Percentiles rank a stretch among this genome's conserved stretches.
These are phyloP conservation scores for Papilio protenor DNA, from an alignment of 2,888 invertebrate species.

Conservation along the genomic window DNA sequence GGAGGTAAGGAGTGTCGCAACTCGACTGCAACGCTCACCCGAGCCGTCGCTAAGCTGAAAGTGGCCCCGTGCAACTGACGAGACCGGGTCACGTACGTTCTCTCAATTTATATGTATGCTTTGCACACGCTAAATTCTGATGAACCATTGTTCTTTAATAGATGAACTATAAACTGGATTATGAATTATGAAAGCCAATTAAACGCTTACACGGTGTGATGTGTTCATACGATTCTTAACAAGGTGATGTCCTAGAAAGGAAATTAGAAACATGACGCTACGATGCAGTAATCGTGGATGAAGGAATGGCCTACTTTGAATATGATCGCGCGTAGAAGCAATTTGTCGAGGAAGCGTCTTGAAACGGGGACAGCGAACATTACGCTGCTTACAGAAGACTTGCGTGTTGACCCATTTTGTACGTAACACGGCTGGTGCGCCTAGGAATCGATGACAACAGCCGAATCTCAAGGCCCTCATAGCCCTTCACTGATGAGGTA, in stretches of 20 bases:
- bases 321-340: conserved; percentile 65
- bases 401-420: conserved; percentile 80
- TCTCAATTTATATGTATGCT: conserved; percentile 58
- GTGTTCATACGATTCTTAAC: conserved; percentile 20
- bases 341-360: conserved; percentile 76
- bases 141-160: conserved; percentile 52
- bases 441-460: conserved; percentile 80
- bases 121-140: conserved; percentile 49
- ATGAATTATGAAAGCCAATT: conserved; percentile 45
- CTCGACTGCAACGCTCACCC: conserved; percentile 58
- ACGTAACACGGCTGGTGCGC: conserved; percentile 71
- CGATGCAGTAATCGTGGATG: conserved; percentile 42
- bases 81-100: conserved; percentile 69
- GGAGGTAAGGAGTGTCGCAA: conserved; percentile 59
- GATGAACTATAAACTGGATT: conserved; percentile 28
- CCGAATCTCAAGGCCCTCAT: conserved; percentile 78
- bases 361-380: conserved; percentile 74
- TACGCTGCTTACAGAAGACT: conserved; percentile 63
- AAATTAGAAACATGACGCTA: conserved; percentile 32
- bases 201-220: conserved; percentile 22
- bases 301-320: conserved; percentile 57
- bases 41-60: conserved; percentile 68
- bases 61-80: conserved; percentile 71
- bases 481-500: conserved; percentile 76
- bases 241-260: conserved; percentile 28